A percentile compares a stretch with the other conserved stretches of the same genome.
Evolutionary conservation across 2,113 vertebrate genomes (phyloP).

Genomic region (Hippolais icterina): DNA sequence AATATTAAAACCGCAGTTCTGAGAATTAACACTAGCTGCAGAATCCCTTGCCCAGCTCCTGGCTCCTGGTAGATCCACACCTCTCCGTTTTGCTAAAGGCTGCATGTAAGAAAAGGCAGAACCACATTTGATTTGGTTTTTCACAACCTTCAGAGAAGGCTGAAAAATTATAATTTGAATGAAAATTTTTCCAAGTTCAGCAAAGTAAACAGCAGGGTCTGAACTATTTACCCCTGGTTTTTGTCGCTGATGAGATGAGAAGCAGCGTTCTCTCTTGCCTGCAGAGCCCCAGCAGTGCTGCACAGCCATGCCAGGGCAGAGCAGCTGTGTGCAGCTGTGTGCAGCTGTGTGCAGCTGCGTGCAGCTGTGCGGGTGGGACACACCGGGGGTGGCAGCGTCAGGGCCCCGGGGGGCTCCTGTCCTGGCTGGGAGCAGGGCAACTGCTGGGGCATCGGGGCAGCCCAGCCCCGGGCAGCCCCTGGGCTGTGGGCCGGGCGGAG

Average conservation of each 20-base stretch:
- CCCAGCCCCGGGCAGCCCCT: neutral
- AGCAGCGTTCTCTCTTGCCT: neutral
- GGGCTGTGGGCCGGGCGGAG: rapidly evolving
- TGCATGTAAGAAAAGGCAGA: neutral
- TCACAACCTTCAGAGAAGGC: neutral
- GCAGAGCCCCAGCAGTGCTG: neutral
- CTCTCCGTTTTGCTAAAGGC: neutral
- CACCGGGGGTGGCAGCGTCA: rapidly evolving
- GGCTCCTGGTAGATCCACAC: neutral
- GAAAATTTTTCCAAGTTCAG: neutral
- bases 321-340: neutral
- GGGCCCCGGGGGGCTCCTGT: rapidly evolving
- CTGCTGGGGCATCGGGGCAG: rapidly evolving
- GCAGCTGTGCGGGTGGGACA: neutral
- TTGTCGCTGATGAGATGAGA: neutral
- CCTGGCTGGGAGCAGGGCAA: neutral
- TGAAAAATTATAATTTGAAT: neutral
- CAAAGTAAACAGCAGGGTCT: neutral
- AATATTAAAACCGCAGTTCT: neutral
- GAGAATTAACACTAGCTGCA: neutral
- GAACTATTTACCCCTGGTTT: neutral
- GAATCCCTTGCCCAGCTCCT: neutral
- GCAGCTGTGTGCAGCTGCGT: neutral
- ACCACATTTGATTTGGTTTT: neutral
- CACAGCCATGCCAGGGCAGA: neutral